Evolutionary conservation across 2,888 invertebrate genomes (phyloP).

Genomic region (Charanyca ferruginea): DNA sequence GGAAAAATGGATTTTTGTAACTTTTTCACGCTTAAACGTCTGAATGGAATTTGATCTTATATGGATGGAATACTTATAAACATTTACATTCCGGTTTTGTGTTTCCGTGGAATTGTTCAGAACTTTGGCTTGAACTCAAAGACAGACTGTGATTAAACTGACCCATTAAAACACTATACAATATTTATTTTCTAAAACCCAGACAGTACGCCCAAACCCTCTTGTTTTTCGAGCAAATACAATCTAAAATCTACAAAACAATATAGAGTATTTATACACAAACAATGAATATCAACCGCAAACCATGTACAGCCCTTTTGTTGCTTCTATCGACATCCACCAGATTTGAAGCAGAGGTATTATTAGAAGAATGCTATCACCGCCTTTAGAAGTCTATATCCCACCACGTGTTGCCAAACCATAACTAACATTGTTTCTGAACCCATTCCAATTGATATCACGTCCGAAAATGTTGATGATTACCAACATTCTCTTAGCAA

Average conservation of each 20-base stretch:
- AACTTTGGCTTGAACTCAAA: no score
- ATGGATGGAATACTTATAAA: no score
- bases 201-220: not conserved
- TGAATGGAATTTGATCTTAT: no score
- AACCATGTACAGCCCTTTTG: not conserved
- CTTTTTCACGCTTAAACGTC: no score
- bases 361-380: constrained; percentile 14
- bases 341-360: not conserved
- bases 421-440: constrained; percentile 26
- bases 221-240: not conserved
- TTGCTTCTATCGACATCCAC: not conserved
- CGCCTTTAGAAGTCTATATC: not conserved
- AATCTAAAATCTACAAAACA: no score
- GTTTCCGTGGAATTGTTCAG: no score
- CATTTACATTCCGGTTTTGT: no score
- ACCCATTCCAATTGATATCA: constrained; percentile 22
- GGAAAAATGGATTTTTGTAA: no score
- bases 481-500: constrained; percentile 14
- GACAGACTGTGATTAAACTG: no score
- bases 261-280: no score
- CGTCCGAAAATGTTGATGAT: constrained; percentile 44
- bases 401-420: constrained; percentile 10
- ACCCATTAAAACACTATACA: no score
- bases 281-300: not conserved
- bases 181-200: not conserved